Evolutionary conservation across 2,113 vertebrate genomes (phyloP), one percentile per base, ranked within the genome.

Genomic region (Chloroceryle aenea): DNA sequence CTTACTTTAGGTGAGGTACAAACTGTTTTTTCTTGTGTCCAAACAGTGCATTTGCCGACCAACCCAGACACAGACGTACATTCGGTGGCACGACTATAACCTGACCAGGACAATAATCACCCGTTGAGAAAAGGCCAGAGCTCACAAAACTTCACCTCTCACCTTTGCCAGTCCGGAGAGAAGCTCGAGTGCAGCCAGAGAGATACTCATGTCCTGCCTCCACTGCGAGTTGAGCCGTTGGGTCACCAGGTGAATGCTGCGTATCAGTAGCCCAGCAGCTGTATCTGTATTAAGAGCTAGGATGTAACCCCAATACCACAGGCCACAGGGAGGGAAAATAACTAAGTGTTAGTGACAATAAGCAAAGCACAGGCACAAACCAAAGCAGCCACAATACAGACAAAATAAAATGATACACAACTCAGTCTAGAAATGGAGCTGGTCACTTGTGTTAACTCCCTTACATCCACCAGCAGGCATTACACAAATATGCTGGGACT

Each of bases 211-310:
- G 95, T 99, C 99, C 85, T 99, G 98, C 83, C 98, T 99, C 99
- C 99, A 99, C 97, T 99, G 99, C 1, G 98, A 98, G 97, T 99
- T 99, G 93, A 99, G 99, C 87, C 99, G 98, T 97, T 99, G 99
- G 26, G 99, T 99, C 93, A 99, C 99, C 85, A 99, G 98, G 96
- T 99, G 99, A 98, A 99, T 99, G 97, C 99, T 99, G 97, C 99
- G 99, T 82, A 99, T 99, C 98, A 99, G 98, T 87, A 99, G 98
- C 79, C 99, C 99, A 40, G 99, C 98, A 83, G 99, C 99, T 73
- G 99, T 99, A 99, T 99, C 99, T 99, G 99, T 99, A 98, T 99
- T 96, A 99, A 99, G 98, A 99, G 98, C 99, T 99, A 99, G 97
- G 98, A 98, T 99, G 98, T 99, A 99, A 99, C 98, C 98, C 98